Evolutionary conservation across 2,888 invertebrate species (phyloP), one percentile per base, ranked within the genome.

Genomic region (Calameuta idolon): DNA sequence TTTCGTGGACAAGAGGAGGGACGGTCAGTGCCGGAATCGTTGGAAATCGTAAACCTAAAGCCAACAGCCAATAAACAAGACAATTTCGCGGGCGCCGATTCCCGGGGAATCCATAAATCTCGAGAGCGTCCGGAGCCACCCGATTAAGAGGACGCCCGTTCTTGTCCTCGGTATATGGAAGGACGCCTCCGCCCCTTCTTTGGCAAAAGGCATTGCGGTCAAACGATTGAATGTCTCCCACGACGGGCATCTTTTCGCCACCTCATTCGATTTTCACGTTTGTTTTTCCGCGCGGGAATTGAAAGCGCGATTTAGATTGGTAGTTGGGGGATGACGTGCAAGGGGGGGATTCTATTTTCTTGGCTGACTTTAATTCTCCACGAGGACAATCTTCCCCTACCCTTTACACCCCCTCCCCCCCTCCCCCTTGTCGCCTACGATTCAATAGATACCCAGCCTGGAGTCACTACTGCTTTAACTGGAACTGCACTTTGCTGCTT

Each of bases 211-310:
- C 79, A 76, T 86, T 88, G 87, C 85, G 88, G 85, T 87, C 89
- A 87, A 89, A 88, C 89, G 89, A 89, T 89, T 90, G 89, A 91
- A 91, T 91, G 91, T 91, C 90, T 91, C 91, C 91, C 91, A 86
- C 87, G 91, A 89, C 91, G 90, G 89, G 87, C 86, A 88, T 91
- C 87, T 86, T 83, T 86, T 83, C 80, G 79, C 81, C 78, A 83
- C 76, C 55, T 55, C 55, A 55, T 55, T 73, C 77, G 33, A 69
- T 34, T 34, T 37, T 69, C 75, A 69, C 69, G 69, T 35, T 68
- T 69, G 40, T 69, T 55, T 75, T 68, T 40, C 68, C 75, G 31
- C 84, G 82, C 86, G 88, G 85, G 89, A 90, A 91, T 91, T 90
- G 91, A 90, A 90, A 90, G 87, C 84, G 85, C 87, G 84, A 87